These are phyloP conservation scores for Dolichopus griseipennis DNA, from an alignment of 2,888 invertebrate genomes.

Conservation along the genomic window DNA sequence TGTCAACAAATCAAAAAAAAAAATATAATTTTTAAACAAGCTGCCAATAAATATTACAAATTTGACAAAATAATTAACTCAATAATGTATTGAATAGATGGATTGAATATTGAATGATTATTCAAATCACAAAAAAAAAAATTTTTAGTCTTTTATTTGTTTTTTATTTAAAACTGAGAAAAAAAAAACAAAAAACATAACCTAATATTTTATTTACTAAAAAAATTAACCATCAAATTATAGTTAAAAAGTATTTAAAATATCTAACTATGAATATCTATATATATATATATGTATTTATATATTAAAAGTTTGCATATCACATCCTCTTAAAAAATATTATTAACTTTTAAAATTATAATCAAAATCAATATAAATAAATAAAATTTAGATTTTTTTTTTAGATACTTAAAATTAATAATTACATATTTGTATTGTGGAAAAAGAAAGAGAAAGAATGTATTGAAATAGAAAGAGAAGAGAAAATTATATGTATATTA, in stretches of 20 bases:
- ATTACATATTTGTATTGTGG: too few relatives aligned
- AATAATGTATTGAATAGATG: neutral
- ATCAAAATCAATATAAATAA: neutral
- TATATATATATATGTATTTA: too few relatives aligned
- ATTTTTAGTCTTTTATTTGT: neutral
- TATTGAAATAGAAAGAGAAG: too few relatives aligned
- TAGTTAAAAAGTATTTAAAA: neutral
- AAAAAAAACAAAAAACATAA: too few relatives aligned
- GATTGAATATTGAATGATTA: neutral
- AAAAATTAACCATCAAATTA: slow-evolving; percentile 1
- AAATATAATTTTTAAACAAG: neutral
- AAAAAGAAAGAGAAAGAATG: too few relatives aligned
- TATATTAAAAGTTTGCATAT: neutral
- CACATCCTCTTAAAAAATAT: slow-evolving; percentile 1
- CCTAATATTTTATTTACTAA: neutral
- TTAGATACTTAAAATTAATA: too few relatives aligned
- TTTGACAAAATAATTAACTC: slow-evolving; percentile 1
- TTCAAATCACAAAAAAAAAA: neutral
- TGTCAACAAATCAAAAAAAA: slow-evolving; percentile 2
- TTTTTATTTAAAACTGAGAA: neutral
- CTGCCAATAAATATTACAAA: slow-evolving; percentile 1
- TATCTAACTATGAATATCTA: too few relatives aligned
- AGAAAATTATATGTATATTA: too few relatives aligned
- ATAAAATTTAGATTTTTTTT: too few relatives aligned
- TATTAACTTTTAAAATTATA: neutral